Evolutionary conservation across 2,888 invertebrate species (phyloP), one percentile per base, ranked within the genome.

Genomic region (Steromphala cineraria): DNA sequence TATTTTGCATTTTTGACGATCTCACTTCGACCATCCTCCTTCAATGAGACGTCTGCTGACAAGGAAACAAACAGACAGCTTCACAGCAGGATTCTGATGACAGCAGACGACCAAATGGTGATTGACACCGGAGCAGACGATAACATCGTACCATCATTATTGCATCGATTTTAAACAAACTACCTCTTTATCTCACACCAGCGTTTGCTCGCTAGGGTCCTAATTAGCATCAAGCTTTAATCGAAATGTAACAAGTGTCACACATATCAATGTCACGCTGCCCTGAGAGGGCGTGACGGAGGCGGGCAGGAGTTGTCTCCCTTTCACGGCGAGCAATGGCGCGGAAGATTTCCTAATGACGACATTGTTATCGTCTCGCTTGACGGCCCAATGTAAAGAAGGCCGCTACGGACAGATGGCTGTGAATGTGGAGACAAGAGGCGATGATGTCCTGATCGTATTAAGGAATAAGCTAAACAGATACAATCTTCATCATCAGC

Each of bases 391-490:
- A 24, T 62, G 24, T 62, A 28, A 62, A 62, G 62, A 62, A 24
- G 15, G 28, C 28, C 24, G 62, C 28, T 62, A 28, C 28, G 62
- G 62, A 28, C 62, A 62, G 62, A 28, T 28, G 28, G 62, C 62
- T 24, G 24, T 62, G 62, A 62, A 62, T 62, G 28, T 28, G 62
- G 62, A 24, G 24, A 62, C 62, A 62, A 62, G 62, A 24, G 62
- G 28, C 28, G 62, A 24, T 24, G 62, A 62, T 62, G 62, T 62
- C 15, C 62, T 62, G 62, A 62, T 62, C 62, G 62, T 28, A 62
- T 62, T 62, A 62, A 62, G 62, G 62, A 62, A 62, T 28, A 62
- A 62, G n/a, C 15, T 24, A 62, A 62, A 62, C 62, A 62, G 62
- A 62, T 62, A 62, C 62, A 62, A 62, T 62, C 62, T 62, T 62